Conservation (phyloP, 92 coral and sea anemone species). For the Parazoanthus atlanticus region DNA sequence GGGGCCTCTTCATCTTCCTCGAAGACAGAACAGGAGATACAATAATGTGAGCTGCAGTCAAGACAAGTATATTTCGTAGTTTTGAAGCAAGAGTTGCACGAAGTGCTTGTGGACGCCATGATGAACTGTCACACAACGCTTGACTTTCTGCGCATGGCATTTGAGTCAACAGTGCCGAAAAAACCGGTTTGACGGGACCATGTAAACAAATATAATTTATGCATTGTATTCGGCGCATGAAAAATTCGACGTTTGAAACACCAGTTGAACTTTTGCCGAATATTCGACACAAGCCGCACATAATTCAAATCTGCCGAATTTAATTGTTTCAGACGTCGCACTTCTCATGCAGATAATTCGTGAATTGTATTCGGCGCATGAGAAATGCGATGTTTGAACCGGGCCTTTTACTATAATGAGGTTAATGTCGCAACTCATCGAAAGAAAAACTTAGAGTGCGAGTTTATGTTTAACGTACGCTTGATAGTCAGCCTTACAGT, state of each 20-base stretch:
- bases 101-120: slow-evolving; percentile 10
- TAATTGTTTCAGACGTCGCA: slow-evolving; percentile 29
- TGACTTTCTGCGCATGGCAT: slow-evolving; percentile 28
- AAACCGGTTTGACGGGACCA: slow-evolving; percentile 26
- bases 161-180: slow-evolving; percentile 30
- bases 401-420: too few relatives aligned
- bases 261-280: slow-evolving; percentile 45
- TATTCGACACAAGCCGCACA: slow-evolving; percentile 29
- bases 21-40: slow-evolving; percentile 36
- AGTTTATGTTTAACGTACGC: too few relatives aligned
- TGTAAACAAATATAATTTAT: slow-evolving; percentile 41
- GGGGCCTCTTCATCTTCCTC: slow-evolving; percentile 51
- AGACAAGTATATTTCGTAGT: slow-evolving; percentile 3
- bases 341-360: slow-evolving; percentile 19
- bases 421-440: too few relatives aligned
- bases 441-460: too few relatives aligned
- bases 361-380: slow-evolving; percentile 23
- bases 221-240: slow-evolving; percentile 59
- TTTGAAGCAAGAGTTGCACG: neutral
- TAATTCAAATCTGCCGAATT: slow-evolving; percentile 29
- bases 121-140: slow-evolving; percentile 32
- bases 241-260: slow-evolving; percentile 62
- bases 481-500: too few relatives aligned
- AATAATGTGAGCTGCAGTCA: neutral
- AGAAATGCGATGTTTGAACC: slow-evolving; percentile 33